Base-by-base conservation (phyloP, 2,113 vertebrate genomes). In the Silurus meridionalis region DNA sequence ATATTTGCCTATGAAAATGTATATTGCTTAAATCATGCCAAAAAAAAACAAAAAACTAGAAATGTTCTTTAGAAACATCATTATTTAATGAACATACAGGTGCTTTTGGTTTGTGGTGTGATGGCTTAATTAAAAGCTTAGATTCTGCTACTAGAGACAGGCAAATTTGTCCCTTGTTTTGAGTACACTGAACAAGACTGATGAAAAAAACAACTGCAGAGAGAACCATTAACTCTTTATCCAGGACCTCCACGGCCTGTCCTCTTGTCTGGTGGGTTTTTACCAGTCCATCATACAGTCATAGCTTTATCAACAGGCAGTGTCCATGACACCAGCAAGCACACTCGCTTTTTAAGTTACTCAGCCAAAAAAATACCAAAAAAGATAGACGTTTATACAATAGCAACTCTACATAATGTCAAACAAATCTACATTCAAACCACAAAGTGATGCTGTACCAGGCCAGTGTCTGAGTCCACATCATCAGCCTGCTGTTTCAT, bases 1-100 rank as follows among this genome's bases (percentile, higher is more conserved):
- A 37, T 79, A 28, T 57, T 58, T 17, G 28, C 6, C n/a, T 78
- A 11, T 57, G 52, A 55, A 78, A 55, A 25, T 79, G 14, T 55
- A 58, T 37, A 55, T 11, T 5, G 50, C 23, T 52, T 50, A 28
- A 1, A 79, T 5, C 53, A 57, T 58, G 21, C 13, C 15, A 64
- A 79, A 86, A 90, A 75, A 79, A 81, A 71, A 90, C 2, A 9
- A 58, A 91, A 89, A 23, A 94, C 89, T 92, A 92, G 2, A 37
- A 2, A 37, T 37, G 1, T 37, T 37, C 37, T 37, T 37, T 90
- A 95, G 91, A 94, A 87, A 83, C 92, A 94, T 86, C 95, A 95
- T 93, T 93, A 92, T 96, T 97, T 95, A 95, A 95, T 95, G 93
- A 92, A 94, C 92, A 91, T 95, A 95, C 93, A 95, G 93, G 91